Evolutionary conservation across 37 sponge, comb jelly and placozoan species (phyloP).

Genomic region (Beroe forskalii): DNA sequence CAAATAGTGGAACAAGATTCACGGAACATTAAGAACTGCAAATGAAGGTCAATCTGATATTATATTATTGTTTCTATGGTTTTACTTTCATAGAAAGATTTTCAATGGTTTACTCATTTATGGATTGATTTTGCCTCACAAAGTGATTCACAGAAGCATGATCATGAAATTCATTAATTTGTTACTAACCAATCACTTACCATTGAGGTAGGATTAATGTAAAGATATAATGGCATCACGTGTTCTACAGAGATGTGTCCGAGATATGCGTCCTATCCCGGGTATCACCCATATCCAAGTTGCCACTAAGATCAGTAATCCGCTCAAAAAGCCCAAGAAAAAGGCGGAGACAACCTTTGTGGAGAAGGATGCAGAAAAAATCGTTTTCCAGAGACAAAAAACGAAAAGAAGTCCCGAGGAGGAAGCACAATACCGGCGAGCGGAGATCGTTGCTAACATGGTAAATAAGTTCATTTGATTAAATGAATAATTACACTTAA

Average conservation of each 20-base stretch:
- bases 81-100: too few relatives aligned
- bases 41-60: too few relatives aligned
- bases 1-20: too few relatives aligned
- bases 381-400: not conserved
- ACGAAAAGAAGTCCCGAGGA: not conserved
- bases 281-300: not conserved
- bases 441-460: conserved; percentile 27
- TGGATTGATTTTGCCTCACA: too few relatives aligned
- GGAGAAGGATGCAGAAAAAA: not conserved
- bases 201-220: too few relatives aligned
- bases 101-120: too few relatives aligned
- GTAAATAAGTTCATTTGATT: not conserved
- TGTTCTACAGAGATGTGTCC: not conserved
- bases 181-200: too few relatives aligned
- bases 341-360: conserved; percentile 21
- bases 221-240: not conserved
- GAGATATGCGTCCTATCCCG: not conserved
- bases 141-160: too few relatives aligned
- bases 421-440: conserved; percentile 8
- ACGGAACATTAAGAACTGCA: too few relatives aligned
- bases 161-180: too few relatives aligned
- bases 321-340: not conserved
- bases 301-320: conserved; percentile 14
- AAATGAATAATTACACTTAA: too few relatives aligned
- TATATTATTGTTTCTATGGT: too few relatives aligned